Evolutionary conservation across 2,797 vertebrate species (phyloP).

Genomic region (Centroberyx gerrardi): DNA sequence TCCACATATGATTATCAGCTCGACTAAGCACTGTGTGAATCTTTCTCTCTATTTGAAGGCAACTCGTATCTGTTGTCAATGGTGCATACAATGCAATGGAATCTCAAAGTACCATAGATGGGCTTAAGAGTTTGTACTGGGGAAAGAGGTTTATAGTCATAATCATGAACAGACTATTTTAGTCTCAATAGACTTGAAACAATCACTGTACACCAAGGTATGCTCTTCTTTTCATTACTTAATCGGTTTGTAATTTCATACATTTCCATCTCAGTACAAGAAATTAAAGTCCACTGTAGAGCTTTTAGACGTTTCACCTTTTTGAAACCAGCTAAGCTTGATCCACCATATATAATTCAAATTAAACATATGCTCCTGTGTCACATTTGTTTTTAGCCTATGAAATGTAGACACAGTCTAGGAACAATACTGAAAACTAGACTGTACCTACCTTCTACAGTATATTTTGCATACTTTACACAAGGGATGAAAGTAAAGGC

Average conservation of each 20-base stretch:
- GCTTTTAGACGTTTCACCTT: constrained; percentile 49
- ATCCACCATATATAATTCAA: constrained; percentile 47
- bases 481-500: constrained; percentile 2
- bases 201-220: constrained; percentile 57
- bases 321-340: constrained; percentile 50
- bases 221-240: constrained; percentile 41
- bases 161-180: constrained; percentile 50
- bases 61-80: constrained; percentile 58
- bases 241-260: constrained; percentile 39
- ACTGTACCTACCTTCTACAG: neutral
- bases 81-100: constrained; percentile 65
- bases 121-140: constrained; percentile 9
- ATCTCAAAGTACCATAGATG: constrained; percentile 58
- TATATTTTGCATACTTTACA: constrained; percentile 14
- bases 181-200: constrained; percentile 62
- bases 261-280: constrained; percentile 56
- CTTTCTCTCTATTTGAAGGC: constrained; percentile 51
- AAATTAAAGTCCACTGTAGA: constrained; percentile 53
- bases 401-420: constrained; percentile 31
- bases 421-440: constrained; percentile 26
- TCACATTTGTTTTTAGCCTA: constrained; percentile 53
- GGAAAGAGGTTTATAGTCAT: constrained; percentile 57
- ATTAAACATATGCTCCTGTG: constrained; percentile 44
- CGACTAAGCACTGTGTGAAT: constrained; percentile 77
- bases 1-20: constrained; percentile 64